Evolutionary conservation across 1,140 invertebrate species (phyloP), one percentile per base, ranked within the genome.

Genomic region (Drosophila teissieri): DNA sequence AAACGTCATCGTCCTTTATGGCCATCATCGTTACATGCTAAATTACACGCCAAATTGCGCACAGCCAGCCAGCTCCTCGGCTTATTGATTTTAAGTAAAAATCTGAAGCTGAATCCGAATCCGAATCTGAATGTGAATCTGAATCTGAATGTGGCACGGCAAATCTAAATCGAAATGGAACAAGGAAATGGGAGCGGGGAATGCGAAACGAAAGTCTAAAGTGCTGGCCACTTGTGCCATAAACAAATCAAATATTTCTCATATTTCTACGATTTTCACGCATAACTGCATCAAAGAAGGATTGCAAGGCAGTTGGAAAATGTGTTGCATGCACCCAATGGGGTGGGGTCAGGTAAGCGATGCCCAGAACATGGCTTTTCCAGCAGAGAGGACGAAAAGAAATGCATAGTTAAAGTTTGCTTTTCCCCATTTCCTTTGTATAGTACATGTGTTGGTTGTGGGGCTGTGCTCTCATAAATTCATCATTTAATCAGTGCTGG

Each of bases 171-270:
- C 70, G 63, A 54, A 74, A 36, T 3, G n/a, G 19, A 19, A 19
- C 19, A 19, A 19, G 19, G 63, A 54, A 74, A 31, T 1, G n/a
- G 4, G 14, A 4, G n/a, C 8, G 24, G 53, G 44, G 68, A 48
- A 44, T 40, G 6, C 52, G n/a, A 61, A 34, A 45, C 27, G 49
- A 39, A 63, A 70, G 57, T 53, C 73, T 46, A 58, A 74, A 65
- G 61, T 62, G 46, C 54, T 64, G 62, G 70, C 54, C 64, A 75
- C 74, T 75, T 82, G 69, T 89, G 70, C 83, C 69, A 76, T 89
- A 88, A 88, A 88, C 83, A 88, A 89, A 88, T 88, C 83, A 77
- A 89, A 86, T 89, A 88, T 83, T 86, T 76, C 69, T 83, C 76
- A 80, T 79, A 89, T 83, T 88, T 85, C 61, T 74, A 40, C 51